These are phyloP conservation scores for Gymnobelideus leadbeateri DNA, from an alignment of 2,113 vertebrate species.

Conservation along the genomic window DNA sequence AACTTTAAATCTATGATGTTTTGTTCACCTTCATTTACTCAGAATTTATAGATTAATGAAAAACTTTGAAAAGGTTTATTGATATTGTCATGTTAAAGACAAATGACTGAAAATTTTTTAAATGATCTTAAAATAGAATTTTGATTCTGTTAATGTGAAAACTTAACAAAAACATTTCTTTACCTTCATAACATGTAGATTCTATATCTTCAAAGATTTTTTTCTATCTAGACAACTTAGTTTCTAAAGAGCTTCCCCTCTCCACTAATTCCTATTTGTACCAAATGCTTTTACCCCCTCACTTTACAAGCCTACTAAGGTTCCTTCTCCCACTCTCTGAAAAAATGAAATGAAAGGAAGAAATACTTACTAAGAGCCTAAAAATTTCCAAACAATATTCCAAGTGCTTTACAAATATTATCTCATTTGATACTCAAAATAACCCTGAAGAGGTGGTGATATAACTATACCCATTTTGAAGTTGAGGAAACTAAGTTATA, in stretches of 20 bases:
- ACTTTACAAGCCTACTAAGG: not conserved
- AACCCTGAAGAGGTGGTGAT: not conserved
- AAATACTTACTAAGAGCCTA: not conserved
- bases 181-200: not conserved
- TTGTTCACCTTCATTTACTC: not conserved
- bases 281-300: not conserved
- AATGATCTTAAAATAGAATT: constrained; percentile 3
- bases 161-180: not conserved
- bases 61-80: not conserved
- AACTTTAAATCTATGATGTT: not conserved
- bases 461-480: not conserved
- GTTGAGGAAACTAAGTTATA: not conserved
- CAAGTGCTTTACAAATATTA: not conserved
- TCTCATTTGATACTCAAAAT: not conserved
- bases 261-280: not conserved
- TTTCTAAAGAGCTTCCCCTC: not conserved
- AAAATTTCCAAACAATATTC: not conserved
- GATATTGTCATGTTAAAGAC: not conserved
- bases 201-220: not conserved
- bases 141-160: not conserved
- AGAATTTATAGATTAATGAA: not conserved
- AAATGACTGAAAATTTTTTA: constrained; percentile 18
- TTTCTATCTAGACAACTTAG: not conserved
- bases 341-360: not conserved
- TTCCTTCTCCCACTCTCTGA: not conserved